Conservation (phyloP, 2,113 vertebrate genomes). For the Tetrao urogallus region DNA sequence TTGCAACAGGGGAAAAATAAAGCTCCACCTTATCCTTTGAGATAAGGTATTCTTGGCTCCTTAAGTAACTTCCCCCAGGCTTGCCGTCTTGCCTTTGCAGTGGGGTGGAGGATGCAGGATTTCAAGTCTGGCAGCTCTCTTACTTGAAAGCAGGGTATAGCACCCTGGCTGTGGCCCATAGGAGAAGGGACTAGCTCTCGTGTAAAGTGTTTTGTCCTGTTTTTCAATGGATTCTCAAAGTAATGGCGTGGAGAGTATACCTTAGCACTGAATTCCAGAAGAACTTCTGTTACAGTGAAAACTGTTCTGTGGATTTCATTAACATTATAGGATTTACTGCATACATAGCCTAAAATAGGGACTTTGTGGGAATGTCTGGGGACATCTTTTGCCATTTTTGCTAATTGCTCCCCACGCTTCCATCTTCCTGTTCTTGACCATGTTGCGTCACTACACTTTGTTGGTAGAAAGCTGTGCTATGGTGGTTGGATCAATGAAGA, state of each 20-base stretch:
- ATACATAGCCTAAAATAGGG: not conserved
- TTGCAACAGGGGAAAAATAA: constrained; percentile 77
- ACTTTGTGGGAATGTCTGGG: not conserved
- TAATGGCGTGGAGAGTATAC: rapidly evolving
- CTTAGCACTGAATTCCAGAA: not conserved
- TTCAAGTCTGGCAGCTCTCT: not conserved
- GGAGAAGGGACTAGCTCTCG: not conserved
- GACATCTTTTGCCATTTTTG: not conserved
- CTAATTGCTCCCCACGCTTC: not conserved
- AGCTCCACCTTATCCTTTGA: constrained; percentile 81
- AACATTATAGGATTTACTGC: rapidly evolving
- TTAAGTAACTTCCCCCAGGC: constrained; percentile 47
- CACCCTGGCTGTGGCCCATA: rapidly evolving
- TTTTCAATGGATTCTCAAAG: not conserved
- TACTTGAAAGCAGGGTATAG: not conserved
- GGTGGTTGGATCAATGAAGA: not conserved
- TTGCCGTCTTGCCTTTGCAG: not conserved
- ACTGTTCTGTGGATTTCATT: not conserved
- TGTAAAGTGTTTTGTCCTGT: not conserved
- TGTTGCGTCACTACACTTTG: not conserved
- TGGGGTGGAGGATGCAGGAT: constrained; percentile 27
- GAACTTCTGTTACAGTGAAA: not conserved
- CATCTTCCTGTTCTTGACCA: not conserved
- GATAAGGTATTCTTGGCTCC: constrained; percentile 80
- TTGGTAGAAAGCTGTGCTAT: not conserved